phyloP scores from a whole-genome alignment of 2,113 vertebrate genomes.

The Campylorhamphus procurvoides region DNA sequence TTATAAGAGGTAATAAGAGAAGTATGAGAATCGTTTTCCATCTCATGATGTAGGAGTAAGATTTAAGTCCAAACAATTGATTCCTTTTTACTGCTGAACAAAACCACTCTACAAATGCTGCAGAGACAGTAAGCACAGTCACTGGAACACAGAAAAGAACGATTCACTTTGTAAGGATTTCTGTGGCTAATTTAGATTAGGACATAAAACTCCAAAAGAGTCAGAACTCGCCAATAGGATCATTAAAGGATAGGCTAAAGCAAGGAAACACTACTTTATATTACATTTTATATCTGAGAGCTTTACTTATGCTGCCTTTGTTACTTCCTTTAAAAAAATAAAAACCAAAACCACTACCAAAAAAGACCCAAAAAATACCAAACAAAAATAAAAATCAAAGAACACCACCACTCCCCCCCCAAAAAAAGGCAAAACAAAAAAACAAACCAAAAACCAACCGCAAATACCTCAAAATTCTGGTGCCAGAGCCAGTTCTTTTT shows the following conservation, averaged over 20 bases:
- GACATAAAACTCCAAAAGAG: neutral
- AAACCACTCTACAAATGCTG: neutral
- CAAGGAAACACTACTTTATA: neutral
- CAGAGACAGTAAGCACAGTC: neutral
- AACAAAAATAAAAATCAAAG: neutral
- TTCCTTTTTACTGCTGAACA: neutral
- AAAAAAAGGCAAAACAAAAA: too few species aligned
- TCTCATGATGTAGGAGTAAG: neutral
- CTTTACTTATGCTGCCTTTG: neutral
- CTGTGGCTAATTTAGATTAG: neutral
- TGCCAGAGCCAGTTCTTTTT: neutral
- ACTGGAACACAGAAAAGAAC: neutral
- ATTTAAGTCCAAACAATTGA: neutral
- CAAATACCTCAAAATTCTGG: neutral
- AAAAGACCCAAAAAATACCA: neutral
- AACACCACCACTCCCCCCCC: neutral
- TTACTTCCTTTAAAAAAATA: neutral
- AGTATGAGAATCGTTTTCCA: neutral
- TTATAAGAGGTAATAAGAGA: neutral
- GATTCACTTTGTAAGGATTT: neutral
- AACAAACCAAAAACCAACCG: too few species aligned
- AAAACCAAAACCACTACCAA: neutral
- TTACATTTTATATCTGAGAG: neutral
- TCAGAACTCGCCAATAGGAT: neutral
- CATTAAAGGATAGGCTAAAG: neutral